Base-by-base conservation (phyloP, 35 echinoderm and acorn worm species). In the Lytechinus variegatus region DNA sequence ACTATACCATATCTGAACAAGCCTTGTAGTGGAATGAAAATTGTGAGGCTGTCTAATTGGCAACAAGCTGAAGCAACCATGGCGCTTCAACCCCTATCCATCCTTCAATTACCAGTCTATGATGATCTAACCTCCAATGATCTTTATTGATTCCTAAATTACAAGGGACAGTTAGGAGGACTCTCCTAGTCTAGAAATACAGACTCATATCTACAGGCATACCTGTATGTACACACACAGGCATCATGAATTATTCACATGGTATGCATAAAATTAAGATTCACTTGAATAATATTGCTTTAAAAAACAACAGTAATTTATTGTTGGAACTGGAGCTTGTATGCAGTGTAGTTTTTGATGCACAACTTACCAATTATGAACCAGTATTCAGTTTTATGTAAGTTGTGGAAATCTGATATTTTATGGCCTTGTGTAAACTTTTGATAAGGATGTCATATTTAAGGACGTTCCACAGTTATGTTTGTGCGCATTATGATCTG, bases 141-240 rank as follows among this genome's bases (percentile, higher is more conserved):
- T 79, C 66, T 79, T 44, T 79, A 79, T 79, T 79, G 66, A 79
- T 79, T 79, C 66, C 66, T 79, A 79, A 79, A 79, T 79, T 79
- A 79, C 66, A 4, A 4, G 19, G 66, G 66, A 79, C 66, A 79
- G 66, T 24, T 24, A 79, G 3, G 0, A 79, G 33, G 6, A 7
- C 66, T 79, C 16, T 19, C 24, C 19, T 79, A 79, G 66, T 79
- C 66, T 79, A 79, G 66, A 79, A 27, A 79, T 79, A 79, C 66
- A 79, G 66, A 79, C 66, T 4, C 19, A 4, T 58, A 9, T 79
- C 19, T 5, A 27, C 16, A 79, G 16, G 2, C n/a, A 24, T 16
- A 4, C n/a, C 5, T 16, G 8, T 79, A 24, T 79, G 19, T 14
- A 79, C 19, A 79, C 8, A 79, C 8, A 7, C 66, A 4, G 3